phyloP scores from a whole-genome alignment of 2,888 invertebrate genomes.

The Caenorhabditis plicata region DNA sequence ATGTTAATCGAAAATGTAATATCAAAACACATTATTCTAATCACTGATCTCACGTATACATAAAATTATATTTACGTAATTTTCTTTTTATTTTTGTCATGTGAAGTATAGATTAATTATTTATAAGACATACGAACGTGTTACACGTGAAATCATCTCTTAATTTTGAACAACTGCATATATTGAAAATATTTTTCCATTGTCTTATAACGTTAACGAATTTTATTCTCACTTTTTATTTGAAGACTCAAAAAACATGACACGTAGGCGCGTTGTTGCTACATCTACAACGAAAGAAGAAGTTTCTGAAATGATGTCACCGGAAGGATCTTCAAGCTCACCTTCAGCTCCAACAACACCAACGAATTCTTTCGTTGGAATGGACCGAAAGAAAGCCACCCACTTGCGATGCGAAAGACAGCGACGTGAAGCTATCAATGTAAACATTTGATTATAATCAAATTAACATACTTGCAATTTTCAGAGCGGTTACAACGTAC shows the following conservation, averaged over 20 bases:
- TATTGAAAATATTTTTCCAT: too few species aligned
- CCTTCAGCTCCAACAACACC: slow-evolving; percentile 28
- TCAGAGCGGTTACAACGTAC: slow-evolving; percentile 63
- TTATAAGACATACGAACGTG: too few species aligned
- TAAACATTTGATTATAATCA: slow-evolving; percentile 6
- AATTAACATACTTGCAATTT: slow-evolving; percentile 8
- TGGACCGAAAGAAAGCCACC: slow-evolving; percentile 64
- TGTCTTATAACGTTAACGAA: too few species aligned
- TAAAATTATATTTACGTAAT: too few species aligned
- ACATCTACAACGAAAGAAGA: slow-evolving; percentile 21
- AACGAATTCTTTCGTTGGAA: slow-evolving; percentile 12
- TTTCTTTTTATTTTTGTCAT: too few species aligned
- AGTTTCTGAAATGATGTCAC: slow-evolving; percentile 14
- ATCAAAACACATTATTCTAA: too few species aligned
- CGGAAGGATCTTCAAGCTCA: slow-evolving; percentile 25
- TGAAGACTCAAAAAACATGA: background rate
- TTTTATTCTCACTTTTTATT: too few species aligned
- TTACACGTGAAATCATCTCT: too few species aligned
- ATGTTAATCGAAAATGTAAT: too few species aligned
- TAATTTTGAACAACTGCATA: too few species aligned
- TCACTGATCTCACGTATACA: too few species aligned
- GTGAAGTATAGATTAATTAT: too few species aligned
- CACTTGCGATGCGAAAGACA: slow-evolving; percentile 65
- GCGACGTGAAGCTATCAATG: slow-evolving; percentile 62
- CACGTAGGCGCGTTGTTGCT: slow-evolving; percentile 12